Percentiles rank a stretch among this genome's conserved stretches.
Conservation (phyloP, 2,888 invertebrate genomes). For the Agrochola litura region DNA sequence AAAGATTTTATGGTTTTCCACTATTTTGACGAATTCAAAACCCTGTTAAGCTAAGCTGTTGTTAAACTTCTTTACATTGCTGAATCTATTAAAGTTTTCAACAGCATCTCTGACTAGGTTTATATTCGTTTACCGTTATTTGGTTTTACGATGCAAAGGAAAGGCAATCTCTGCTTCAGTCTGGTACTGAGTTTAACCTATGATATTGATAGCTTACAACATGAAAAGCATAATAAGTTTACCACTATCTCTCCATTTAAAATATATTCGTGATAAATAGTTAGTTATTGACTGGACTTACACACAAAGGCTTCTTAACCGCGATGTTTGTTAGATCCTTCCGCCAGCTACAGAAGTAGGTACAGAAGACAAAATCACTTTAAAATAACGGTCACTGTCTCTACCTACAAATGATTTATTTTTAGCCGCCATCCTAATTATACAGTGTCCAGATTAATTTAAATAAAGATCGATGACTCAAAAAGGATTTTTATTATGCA, state of each 20-base stretch:
- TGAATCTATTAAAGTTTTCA: neutral
- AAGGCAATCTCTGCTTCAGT: neutral
- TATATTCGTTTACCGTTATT: constrained; percentile 15
- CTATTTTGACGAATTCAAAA: constrained; percentile 6
- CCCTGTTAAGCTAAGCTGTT: neutral
- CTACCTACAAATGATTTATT: neutral
- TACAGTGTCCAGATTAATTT: constrained; percentile 13
- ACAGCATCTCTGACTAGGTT: neutral
- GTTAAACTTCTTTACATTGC: neutral
- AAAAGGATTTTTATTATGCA: constrained; percentile 36
- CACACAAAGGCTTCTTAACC: neutral
- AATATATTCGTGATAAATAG: neutral
- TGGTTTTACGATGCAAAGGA: constrained; percentile 8
- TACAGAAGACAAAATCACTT: neutral
- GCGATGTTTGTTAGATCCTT: neutral
- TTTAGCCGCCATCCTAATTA: constrained; percentile 7
- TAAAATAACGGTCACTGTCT: neutral
- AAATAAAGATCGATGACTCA: constrained; percentile 36
- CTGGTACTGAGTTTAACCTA: neutral
- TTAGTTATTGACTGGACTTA: neutral
- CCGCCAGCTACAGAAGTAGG: neutral
- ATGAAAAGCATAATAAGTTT: neutral
- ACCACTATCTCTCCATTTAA: neutral
- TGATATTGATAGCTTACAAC: constrained; percentile 1
- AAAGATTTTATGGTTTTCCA: constrained; percentile 14